Evolutionary conservation across 2,888 invertebrate species (phyloP).

Genomic region (Drosophila cracens): DNA sequence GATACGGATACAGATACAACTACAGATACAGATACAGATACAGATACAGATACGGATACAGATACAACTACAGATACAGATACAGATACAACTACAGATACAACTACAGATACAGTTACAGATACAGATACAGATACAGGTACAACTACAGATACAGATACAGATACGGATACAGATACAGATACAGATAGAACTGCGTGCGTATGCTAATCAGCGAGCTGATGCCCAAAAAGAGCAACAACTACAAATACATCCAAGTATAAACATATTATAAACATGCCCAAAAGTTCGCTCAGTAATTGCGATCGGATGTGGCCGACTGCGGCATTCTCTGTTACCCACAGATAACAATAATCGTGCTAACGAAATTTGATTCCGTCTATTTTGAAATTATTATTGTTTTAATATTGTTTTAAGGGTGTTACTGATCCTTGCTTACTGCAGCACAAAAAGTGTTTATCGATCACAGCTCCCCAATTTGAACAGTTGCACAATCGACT

Average conservation of each 20-base stretch:
- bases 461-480: not conserved
- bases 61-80: no score
- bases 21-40: no score
- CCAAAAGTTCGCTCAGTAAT: conserved; percentile 33
- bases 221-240: conserved; percentile 20
- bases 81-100: not conserved
- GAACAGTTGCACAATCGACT: not conserved
- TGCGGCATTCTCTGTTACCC: not conserved
- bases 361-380: no score
- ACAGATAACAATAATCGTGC: not conserved
- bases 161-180: not conserved
- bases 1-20: no score
- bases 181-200: conserved; percentile 2
- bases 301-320: not conserved
- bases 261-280: conserved; percentile 32
- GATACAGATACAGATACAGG: no score
- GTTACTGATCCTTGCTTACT: not conserved
- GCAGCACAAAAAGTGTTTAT: not conserved
- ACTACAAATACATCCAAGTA: conserved; percentile 1
- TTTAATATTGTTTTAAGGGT: not conserved
- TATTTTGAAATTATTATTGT: no score
- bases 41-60: not conserved
- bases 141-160: conserved; percentile 2
- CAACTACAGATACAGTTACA: no score
- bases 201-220: conserved; percentile 29